Conservation (phyloP, 2,113 vertebrate species). For the Phyllopteryx taeniolatus region DNA sequence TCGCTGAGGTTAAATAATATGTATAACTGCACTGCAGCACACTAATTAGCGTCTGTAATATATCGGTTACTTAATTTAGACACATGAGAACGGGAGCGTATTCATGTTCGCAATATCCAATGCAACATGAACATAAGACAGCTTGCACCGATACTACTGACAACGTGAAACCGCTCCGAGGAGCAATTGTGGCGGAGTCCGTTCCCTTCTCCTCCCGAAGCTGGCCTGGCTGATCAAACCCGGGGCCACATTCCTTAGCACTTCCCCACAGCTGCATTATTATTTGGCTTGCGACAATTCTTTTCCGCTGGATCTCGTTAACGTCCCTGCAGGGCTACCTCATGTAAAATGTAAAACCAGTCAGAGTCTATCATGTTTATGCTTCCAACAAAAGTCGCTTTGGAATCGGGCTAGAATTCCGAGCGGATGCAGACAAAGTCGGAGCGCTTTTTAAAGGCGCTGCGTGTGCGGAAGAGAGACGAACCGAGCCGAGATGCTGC, state of each 20-base stretch:
- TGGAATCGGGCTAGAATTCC: slow-evolving; percentile 25
- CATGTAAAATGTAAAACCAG: background rate
- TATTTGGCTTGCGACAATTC: background rate
- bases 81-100: no score
- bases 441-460: slow-evolving; percentile 38
- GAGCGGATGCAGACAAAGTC: slow-evolving; percentile 43
- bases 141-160: no score
- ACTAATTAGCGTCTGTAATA: background rate
- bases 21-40: background rate
- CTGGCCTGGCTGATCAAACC: background rate
- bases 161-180: no score
- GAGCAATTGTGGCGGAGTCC: no score
- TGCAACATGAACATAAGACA: no score
- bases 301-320: background rate
- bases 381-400: slow-evolving; percentile 14
- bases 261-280: background rate
- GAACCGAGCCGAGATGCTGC: slow-evolving; percentile 64
- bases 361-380: background rate
- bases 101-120: no score
- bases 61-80: no score
- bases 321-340: background rate
- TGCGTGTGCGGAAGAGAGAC: slow-evolving; percentile 44
- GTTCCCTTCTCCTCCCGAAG: background rate
- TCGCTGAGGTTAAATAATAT: background rate
- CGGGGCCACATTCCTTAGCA: background rate